Base-by-base conservation (phyloP, 2,888 invertebrate genomes). In the Scaptodrosophila latifasciaeformis region DNA sequence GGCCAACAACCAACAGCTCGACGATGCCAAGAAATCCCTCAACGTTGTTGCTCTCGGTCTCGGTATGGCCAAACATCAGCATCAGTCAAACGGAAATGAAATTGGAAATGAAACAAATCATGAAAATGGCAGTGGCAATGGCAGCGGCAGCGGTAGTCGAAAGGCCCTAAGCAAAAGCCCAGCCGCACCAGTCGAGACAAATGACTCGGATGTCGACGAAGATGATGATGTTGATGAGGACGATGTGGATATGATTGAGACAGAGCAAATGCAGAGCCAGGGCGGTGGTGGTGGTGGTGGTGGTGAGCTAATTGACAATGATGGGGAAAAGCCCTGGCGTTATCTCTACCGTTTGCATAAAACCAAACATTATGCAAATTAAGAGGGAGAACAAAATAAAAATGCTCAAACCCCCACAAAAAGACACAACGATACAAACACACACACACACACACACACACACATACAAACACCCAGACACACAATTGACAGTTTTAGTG, bases 281-380 rank as follows among this genome's bases (percentile, higher is more conserved):
- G n/a, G n/a, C n/a, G n/a, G n/a, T n/a, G n/a, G n/a, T n/a, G n/a
- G n/a, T n/a, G n/a, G n/a, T 2, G 45, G 62, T 15, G 18, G 53
- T 39, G 51, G 51, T 13, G 48, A 53, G 24, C 48, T 50, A 52
- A 12, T 17, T 9, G 53, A 49, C 4, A 34, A 18, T 9, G 24
- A 29, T 40, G 57, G 30, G 39, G 54, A 21, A n/a, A n/a, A n/a
- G 54, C 84, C 82, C 42, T 67, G 85, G 62, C 81, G 79, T 50
- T 75, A 84, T 62, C 65, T 84, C 46, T 86, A 86, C 63, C 83
- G 84, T 61, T 72, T 84, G 68, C 83, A 82, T 59, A 84, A 83
- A 58, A 83, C 82, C 56, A 72, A 66, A 49, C 79, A 70, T 65
- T 72, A 71, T 67, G 70, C 70, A 67, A 82, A 74, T 67, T 75